Percentiles rank a stretch among this genome's conserved stretches.
Conservation (phyloP, 2,888 invertebrate genomes). For the Chouioia cunea region DNA sequence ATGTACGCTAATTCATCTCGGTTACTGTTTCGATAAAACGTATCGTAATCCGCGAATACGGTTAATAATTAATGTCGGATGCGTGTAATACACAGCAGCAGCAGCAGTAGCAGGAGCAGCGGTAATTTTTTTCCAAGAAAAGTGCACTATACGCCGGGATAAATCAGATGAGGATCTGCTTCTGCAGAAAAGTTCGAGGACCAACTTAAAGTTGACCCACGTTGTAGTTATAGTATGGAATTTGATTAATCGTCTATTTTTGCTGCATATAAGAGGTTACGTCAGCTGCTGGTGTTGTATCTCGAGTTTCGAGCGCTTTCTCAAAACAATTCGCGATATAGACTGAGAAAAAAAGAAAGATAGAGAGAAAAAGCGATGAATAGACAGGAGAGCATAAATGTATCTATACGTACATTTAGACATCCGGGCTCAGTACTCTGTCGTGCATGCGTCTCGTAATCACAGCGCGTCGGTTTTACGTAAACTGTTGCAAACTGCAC, state of each 20-base stretch:
- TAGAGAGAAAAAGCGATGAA: background rate
- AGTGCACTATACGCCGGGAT: constrained; percentile 25
- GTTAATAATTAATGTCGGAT: constrained; percentile 34
- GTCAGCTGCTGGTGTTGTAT: background rate
- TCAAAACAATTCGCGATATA: constrained; percentile 4
- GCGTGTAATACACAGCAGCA: background rate
- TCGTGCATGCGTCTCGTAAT: background rate
- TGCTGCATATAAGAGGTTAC: constrained; percentile 1
- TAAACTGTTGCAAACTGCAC: constrained; percentile 5
- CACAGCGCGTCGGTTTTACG: constrained; percentile 26
- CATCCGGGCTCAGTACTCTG: constrained; percentile 4
- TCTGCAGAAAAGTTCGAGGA: constrained; percentile 38
- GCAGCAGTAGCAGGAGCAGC: background rate
- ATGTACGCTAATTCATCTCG: constrained; percentile 36
- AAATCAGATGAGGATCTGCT: constrained; percentile 38
- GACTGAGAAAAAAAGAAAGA: background rate
- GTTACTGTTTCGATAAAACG: constrained; percentile 3
- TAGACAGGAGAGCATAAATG: background rate
- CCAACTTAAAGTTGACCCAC: constrained; percentile 20
- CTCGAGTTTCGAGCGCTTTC: constrained; percentile 12
- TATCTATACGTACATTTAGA: background rate
- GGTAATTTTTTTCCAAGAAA: constrained; percentile 35
- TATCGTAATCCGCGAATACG: background rate
- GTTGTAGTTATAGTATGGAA: constrained; percentile 10
- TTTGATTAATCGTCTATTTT: constrained; percentile 21